A percentile compares a stretch with the other conserved stretches of the same genome.
phyloP scores from a whole-genome alignment of 2,797 vertebrate genomes.

The Pogonophryne albipinna region DNA sequence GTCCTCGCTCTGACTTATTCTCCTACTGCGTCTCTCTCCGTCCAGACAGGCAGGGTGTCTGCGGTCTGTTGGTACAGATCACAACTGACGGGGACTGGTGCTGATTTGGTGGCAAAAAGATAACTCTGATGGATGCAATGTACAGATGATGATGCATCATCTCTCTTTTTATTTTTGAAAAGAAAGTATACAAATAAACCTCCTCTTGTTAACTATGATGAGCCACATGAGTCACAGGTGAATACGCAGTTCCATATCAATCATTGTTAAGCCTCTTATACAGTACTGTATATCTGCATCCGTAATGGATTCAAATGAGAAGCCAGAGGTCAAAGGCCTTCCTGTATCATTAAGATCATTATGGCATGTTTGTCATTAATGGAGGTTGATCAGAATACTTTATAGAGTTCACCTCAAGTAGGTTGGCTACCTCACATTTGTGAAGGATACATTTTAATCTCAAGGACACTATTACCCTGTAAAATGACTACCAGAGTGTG shows the following conservation, averaged over 20 bases:
- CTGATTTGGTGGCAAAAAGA: not conserved
- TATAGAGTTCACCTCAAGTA: too few species aligned
- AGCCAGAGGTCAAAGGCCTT: not conserved
- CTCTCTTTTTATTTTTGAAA: not conserved
- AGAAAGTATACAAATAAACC: too few species aligned
- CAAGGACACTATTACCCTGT: not conserved
- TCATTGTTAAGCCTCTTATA: too few species aligned
- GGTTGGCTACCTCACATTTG: not conserved
- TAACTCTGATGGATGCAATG: not conserved
- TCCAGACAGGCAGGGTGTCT: conserved; percentile 50
- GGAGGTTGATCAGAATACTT: not conserved
- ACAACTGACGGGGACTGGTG: not conserved
- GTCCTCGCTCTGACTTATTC: conserved; percentile 43
- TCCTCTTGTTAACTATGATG: too few species aligned
- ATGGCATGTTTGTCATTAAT: not conserved
- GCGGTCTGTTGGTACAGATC: conserved; percentile 11
- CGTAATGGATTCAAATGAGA: not conserved
- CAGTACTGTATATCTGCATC: not conserved
- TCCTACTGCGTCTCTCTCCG: conserved; percentile 37
- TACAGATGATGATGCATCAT: not conserved
- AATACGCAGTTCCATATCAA: too few species aligned
- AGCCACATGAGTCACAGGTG: too few species aligned
- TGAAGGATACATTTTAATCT: not conserved
- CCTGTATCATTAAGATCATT: not conserved
- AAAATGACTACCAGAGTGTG: not conserved